Base-by-base conservation (phyloP, 2,113 vertebrate species). In the Ageneiosus marmoratus region DNA sequence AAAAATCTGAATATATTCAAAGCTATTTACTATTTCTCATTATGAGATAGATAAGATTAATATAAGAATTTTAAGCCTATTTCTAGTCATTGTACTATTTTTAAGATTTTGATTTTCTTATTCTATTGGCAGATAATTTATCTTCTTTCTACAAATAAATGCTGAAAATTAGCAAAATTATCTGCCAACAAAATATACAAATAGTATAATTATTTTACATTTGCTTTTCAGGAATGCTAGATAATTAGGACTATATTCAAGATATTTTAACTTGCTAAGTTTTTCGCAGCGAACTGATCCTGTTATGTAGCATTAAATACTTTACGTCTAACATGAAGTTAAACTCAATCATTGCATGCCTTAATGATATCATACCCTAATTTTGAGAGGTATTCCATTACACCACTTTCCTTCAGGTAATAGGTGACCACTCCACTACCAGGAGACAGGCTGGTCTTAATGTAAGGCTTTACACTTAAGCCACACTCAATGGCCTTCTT, bases 401-500 rank as follows among this genome's bases (percentile, higher is more conserved):
- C 97, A 13, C 97, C 96, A 3, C 97, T 99, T 88, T 98, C 96
- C 75, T 94, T 95, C 11, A 99, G 93, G 88, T 99, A 99, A 87
- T 96, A 97, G 24, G 98, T 99, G 86, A 99, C 98, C n/a, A 99
- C 98, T 0, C 98, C 98, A 0, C 98, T 99, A 86, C 98, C 98
- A 0, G 98, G 98, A 0, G 98, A 99, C 88, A 99, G 91, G 89
- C 98, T 99, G 16, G 98, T 99, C 93, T 99, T 99, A 83, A 99
- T 93, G 88, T 99, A 99, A 0, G 98, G 97, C 88, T 96, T 98
- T 92, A 99, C 97, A 0, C 86, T 93, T 85, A 99, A 90, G 24
- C 98, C 97, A 8, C 91, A 92, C 70, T 96, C 91, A 12, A 99
- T 91, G 1, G 98, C 98, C 86, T 98, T 99, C 89, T 97, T 97